phyloP scores from a whole-genome alignment of 2,888 invertebrate species.

The Arrhopalites spinosus region DNA sequence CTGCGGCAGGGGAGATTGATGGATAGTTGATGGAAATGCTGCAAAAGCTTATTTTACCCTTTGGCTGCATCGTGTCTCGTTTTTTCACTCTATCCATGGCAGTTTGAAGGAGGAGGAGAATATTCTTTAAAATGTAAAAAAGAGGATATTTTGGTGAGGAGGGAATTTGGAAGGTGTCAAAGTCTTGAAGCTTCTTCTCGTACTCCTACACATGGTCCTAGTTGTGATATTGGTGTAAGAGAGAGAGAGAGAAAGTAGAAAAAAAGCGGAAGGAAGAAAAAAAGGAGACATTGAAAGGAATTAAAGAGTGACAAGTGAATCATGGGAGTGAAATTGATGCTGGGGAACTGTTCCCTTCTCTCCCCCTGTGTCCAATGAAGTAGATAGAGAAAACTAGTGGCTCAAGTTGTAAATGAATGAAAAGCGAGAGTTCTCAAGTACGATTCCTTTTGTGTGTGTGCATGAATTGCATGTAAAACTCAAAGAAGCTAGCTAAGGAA shows the following conservation, averaged over 20 bases:
- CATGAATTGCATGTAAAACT: not conserved
- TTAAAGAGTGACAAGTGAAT: conserved; percentile 16
- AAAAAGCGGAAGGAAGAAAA: not conserved
- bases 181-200: no score
- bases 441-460: not conserved
- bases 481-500: not conserved
- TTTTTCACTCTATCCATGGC: no score
- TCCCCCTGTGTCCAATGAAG: not conserved
- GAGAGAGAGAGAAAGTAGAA: not conserved
- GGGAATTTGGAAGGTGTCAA: not conserved
- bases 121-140: not conserved
- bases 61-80: no score
- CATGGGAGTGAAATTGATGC: conserved; percentile 7
- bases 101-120: not conserved
- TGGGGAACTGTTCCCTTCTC: not conserved
- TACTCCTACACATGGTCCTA: no score
- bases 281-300: not conserved
- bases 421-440: not conserved
- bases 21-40: no score
- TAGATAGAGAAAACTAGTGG: not conserved
- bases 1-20: no score
- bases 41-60: no score
- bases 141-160: not conserved
- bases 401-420: conserved; percentile 4
- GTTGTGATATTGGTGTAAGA: no score